Conservation (phyloP, 2,888 invertebrate genomes). For the Tuta absoluta region DNA sequence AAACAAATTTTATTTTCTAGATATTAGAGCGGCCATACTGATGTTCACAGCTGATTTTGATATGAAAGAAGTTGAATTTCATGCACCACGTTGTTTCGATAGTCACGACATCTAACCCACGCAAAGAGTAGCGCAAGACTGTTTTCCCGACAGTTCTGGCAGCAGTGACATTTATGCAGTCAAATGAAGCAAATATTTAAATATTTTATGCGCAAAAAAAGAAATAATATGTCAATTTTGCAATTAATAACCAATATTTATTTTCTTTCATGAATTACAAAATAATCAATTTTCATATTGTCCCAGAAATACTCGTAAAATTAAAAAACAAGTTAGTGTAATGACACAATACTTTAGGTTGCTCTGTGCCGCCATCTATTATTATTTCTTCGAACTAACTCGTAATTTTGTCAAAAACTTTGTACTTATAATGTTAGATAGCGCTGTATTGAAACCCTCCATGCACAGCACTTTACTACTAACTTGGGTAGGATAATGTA, state of each 20-base stretch:
- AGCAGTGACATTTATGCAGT: not conserved
- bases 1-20: constrained; percentile 71
- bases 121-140: constrained; percentile 38
- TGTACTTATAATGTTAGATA: too few species aligned
- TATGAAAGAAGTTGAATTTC: constrained; percentile 70
- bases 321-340: too few species aligned
- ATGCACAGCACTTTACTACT: not conserved
- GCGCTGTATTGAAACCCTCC: not conserved
- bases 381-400: not conserved
- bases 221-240: too few species aligned
- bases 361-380: not conserved
- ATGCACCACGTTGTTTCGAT: constrained; percentile 75
- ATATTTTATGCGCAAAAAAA: too few species aligned
- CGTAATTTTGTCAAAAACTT: not conserved
- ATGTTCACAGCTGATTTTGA: constrained; percentile 82
- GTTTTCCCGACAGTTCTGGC: constrained; percentile 49
- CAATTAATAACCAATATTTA: too few species aligned
- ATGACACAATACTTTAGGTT: too few species aligned
- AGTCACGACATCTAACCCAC: constrained; percentile 54
- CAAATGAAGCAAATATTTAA: not conserved
- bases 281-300: too few species aligned
- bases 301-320: too few species aligned
- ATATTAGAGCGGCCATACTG: constrained; percentile 78
- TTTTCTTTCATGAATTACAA: too few species aligned
- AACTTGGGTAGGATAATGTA: not conserved